Conservation (phyloP, 2,888 invertebrate genomes). For the Agrochola litura region DNA sequence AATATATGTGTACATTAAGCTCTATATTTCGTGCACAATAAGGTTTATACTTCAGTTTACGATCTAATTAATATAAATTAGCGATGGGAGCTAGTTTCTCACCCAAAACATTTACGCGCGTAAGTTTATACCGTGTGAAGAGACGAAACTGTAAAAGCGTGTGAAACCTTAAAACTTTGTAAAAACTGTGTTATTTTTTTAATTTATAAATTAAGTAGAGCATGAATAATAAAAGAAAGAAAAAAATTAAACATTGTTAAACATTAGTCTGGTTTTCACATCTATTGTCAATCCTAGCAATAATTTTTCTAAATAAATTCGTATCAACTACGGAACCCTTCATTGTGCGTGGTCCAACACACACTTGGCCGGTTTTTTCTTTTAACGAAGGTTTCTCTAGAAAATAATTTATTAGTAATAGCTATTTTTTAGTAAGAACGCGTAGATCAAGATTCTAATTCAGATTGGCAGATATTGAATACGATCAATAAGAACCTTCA, state of each 20-base stretch:
- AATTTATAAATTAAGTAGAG: no score
- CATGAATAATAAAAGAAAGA: no score
- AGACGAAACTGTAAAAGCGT: slow-evolving; percentile 1
- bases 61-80: slow-evolving; percentile 28
- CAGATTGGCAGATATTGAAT: background rate
- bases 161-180: no score
- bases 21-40: slow-evolving; percentile 16
- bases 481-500: background rate
- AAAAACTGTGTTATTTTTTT: no score
- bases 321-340: background rate
- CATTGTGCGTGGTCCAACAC: background rate
- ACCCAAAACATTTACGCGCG: background rate
- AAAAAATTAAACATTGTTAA: no score
- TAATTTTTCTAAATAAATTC: background rate
- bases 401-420: no score
- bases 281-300: no score
- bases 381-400: background rate
- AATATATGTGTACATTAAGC: slow-evolving; percentile 10
- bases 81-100: background rate
- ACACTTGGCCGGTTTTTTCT: background rate
- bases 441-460: background rate
- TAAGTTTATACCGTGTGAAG: background rate
- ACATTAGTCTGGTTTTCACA: no score
- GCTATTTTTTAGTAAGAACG: background rate
- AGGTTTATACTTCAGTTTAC: slow-evolving; percentile 5